Percentiles rank a stretch among this genome's conserved stretches.
Conservation (phyloP, 2,888 invertebrate species). For the Leptopilina drosophilae region DNA sequence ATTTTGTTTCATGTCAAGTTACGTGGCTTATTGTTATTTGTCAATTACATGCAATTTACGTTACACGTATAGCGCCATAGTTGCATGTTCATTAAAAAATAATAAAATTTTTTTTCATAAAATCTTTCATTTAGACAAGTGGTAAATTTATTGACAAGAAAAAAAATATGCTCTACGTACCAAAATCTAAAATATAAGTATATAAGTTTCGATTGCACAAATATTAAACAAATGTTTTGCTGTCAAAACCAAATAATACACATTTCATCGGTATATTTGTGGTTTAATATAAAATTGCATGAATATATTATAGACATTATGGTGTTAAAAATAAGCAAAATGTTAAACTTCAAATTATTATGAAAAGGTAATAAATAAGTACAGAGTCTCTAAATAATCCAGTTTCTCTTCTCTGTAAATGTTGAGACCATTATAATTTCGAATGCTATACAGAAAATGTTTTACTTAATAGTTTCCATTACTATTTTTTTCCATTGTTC, state of each 20-base stretch:
- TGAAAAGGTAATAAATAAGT: slow-evolving; percentile 32
- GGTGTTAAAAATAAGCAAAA: slow-evolving; percentile 21
- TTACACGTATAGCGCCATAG: background rate
- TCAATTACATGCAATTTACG: background rate
- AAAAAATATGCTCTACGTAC: too few species aligned
- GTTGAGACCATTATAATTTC: slow-evolving; percentile 22
- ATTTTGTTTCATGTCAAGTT: background rate
- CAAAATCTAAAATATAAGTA: too few species aligned
- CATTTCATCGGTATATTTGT: background rate
- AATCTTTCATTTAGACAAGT: too few species aligned
- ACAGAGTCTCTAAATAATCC: slow-evolving; percentile 28
- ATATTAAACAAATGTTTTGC: too few species aligned
- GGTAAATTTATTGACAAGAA: too few species aligned
- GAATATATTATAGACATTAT: slow-evolving; percentile 22
- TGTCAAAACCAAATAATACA: too few species aligned
- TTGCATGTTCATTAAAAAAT: background rate
- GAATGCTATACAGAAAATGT: slow-evolving; percentile 12
- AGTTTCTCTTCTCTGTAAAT: slow-evolving; percentile 38
- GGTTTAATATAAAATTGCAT: background rate
- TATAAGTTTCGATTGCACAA: too few species aligned
- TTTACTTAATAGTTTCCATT: background rate
- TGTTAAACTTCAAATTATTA: slow-evolving; percentile 21
- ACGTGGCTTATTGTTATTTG: background rate
- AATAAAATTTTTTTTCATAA: too few species aligned
- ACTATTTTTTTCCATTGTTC: background rate